Conservation (phyloP, 2,888 invertebrate genomes). For the Cantharis lateralis region DNA sequence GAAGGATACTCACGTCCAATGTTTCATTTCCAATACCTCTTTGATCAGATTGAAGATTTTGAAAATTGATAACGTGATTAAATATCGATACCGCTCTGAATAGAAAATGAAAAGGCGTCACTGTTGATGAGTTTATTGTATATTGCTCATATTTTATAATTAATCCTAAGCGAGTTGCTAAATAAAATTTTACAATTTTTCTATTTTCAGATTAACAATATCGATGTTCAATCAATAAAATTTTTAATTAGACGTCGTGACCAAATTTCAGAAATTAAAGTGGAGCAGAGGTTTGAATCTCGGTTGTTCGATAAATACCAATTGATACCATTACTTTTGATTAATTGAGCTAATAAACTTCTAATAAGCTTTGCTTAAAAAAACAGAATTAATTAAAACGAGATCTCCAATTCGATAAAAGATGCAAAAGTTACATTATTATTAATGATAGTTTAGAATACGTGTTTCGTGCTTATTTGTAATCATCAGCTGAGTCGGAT, state of each 20-base stretch:
- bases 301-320: not conserved
- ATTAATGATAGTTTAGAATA: not conserved
- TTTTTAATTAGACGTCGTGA: not conserved
- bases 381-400: not conserved
- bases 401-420: not conserved
- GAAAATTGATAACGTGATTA: slow-evolving; percentile 42
- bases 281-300: not conserved
- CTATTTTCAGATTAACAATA: not conserved
- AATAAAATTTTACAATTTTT: not conserved
- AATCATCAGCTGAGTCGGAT: not conserved
- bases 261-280: not conserved
- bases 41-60: slow-evolving; percentile 40
- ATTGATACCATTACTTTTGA: not conserved
- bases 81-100: slow-evolving; percentile 40
- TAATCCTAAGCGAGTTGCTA: not conserved
- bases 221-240: not conserved
- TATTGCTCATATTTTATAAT: slow-evolving; percentile 7
- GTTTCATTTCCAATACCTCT: slow-evolving; percentile 37
- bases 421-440: not conserved
- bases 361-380: not conserved
- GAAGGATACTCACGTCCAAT: slow-evolving; percentile 38
- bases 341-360: not conserved
- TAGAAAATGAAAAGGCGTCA: slow-evolving; percentile 35
- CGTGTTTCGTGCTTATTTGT: not conserved
- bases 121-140: slow-evolving; percentile 26